These are phyloP conservation scores for Ochlodes sylvanus DNA, from an alignment of 2,888 invertebrate species.

Conservation along the genomic window DNA sequence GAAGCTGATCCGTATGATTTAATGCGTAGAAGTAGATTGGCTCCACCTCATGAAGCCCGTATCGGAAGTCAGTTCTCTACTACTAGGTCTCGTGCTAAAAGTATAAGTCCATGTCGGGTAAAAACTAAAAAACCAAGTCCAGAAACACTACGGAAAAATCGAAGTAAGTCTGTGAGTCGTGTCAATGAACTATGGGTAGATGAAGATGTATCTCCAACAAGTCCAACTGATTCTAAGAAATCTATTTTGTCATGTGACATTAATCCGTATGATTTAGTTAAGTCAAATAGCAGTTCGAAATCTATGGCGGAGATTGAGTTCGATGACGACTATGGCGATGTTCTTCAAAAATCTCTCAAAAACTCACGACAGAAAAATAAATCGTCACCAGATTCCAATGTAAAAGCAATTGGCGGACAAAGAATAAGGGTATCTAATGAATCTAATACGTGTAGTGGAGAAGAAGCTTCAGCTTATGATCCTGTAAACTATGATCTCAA, in stretches of 20 bases:
- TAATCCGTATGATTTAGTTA: slow-evolving; percentile 93
- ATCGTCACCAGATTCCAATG: slow-evolving; percentile 77
- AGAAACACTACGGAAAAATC: slow-evolving; percentile 68
- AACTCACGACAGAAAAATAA: slow-evolving; percentile 62
- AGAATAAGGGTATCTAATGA: slow-evolving; percentile 87
- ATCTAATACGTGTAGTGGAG: slow-evolving; percentile 65
- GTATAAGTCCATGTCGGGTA: slow-evolving; percentile 84
- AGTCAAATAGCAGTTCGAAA: slow-evolving; percentile 78
- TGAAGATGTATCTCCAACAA: slow-evolving; percentile 57
- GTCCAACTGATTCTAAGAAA: slow-evolving; percentile 75
- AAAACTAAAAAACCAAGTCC: slow-evolving; percentile 81
- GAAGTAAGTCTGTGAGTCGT: slow-evolving; percentile 80
- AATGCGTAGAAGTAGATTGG: slow-evolving; percentile 90
- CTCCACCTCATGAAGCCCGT: slow-evolving; percentile 86
- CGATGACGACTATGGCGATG: slow-evolving; percentile 79
- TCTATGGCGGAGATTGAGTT: slow-evolving; percentile 80
- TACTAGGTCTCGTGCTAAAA: slow-evolving; percentile 81
- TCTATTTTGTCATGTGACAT: slow-evolving; percentile 94
- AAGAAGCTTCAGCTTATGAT: slow-evolving; percentile 77
- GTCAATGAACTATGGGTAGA: slow-evolving; percentile 79
- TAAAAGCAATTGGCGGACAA: slow-evolving; percentile 88
- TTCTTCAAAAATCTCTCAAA: slow-evolving; percentile 71
- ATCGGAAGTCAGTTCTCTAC: slow-evolving; percentile 82
- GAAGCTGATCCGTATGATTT: slow-evolving; percentile 91
- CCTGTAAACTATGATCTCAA: slow-evolving; percentile 80